Evolutionary conservation across 2,113 vertebrate species (phyloP).

Genomic region (Antechinus flavipes): DNA sequence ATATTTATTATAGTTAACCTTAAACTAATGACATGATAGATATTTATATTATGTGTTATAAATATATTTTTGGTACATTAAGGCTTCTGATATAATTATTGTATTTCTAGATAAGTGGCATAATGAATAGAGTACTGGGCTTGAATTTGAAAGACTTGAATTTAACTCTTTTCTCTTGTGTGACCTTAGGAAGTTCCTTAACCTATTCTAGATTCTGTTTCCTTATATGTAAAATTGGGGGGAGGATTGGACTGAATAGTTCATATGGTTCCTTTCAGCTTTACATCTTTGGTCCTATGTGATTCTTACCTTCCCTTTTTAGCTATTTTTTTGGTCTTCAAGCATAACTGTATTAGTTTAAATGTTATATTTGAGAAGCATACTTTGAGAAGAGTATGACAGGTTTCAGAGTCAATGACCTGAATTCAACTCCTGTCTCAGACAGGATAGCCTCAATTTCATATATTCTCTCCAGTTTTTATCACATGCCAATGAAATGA

Average conservation of each 20-base stretch:
- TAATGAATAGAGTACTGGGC: background rate
- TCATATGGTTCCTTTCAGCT: background rate
- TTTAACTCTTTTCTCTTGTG: background rate
- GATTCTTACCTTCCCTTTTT: background rate
- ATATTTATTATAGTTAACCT: background rate
- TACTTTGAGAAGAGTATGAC: background rate
- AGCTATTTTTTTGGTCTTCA: background rate
- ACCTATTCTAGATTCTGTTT: background rate
- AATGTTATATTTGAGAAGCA: background rate
- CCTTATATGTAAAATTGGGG: background rate
- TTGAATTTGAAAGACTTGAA: background rate
- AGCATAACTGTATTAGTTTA: background rate
- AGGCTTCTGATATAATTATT: background rate
- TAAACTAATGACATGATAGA: background rate
- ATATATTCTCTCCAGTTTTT: background rate
- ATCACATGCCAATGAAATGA: background rate
- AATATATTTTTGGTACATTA: background rate
- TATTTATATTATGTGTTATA: background rate
- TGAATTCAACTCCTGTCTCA: background rate
- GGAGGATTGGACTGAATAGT: background rate
- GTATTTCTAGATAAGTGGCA: background rate
- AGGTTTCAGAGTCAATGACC: background rate
- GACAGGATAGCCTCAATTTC: background rate
- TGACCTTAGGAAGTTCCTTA: background rate
- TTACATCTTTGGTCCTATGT: background rate